These are phyloP conservation scores for Sphinx pinastri DNA, from an alignment of 2,888 invertebrate genomes.

Conservation along the genomic window DNA sequence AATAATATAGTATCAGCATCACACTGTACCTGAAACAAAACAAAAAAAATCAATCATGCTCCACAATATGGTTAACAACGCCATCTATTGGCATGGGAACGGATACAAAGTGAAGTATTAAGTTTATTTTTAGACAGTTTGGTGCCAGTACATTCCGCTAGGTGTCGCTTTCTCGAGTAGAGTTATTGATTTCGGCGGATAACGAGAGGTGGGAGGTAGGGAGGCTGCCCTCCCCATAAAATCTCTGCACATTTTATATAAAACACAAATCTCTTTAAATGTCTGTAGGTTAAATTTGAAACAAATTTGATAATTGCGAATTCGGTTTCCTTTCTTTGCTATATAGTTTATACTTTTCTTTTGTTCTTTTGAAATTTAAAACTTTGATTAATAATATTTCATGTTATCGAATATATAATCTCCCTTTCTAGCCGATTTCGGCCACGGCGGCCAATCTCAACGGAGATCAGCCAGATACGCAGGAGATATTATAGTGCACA, in stretches of 20 bases:
- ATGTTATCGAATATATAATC: too few species aligned
- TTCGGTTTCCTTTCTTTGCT: not conserved
- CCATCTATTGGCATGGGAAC: not conserved
- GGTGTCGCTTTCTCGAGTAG: slow-evolving; percentile 1
- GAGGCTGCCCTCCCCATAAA: too few species aligned
- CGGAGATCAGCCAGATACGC: too few species aligned
- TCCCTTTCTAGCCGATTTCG: too few species aligned
- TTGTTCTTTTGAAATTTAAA: too few species aligned
- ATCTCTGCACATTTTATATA: slow-evolving; percentile 19
- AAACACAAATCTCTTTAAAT: slow-evolving; percentile 2
- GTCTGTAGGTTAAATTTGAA: not conserved
- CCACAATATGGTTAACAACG: not conserved
- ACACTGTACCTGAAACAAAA: slow-evolving; percentile 9
- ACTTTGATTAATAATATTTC: too few species aligned
- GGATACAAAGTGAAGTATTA: not conserved
- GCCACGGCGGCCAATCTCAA: too few species aligned
- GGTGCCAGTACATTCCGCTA: not conserved
- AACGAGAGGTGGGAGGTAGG: not conserved
- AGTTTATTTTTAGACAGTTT: not conserved
- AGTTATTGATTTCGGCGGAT: slow-evolving; percentile 12
- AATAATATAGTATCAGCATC: too few species aligned
- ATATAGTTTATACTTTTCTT: not conserved
- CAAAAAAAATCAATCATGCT: not conserved
- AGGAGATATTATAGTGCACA: too few species aligned
- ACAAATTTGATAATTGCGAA: not conserved